A percentile compares a stretch with the other conserved stretches of the same genome.
These are phyloP conservation scores for Passer domesticus DNA, from an alignment of 2,113 vertebrate genomes.

Conservation along the genomic window DNA sequence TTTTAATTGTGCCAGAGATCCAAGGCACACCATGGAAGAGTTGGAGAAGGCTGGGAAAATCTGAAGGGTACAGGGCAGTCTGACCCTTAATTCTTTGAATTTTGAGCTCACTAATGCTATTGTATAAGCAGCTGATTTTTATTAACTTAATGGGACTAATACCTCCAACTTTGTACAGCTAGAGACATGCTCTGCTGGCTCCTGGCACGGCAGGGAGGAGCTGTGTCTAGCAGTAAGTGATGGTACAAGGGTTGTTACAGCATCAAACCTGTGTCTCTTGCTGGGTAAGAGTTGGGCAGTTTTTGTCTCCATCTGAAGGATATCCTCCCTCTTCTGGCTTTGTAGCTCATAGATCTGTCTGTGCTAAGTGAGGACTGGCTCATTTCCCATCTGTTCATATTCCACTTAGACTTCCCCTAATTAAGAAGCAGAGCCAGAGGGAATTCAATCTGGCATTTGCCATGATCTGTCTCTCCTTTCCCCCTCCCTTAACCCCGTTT, in stretches of 20 bases:
- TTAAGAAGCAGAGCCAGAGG: constrained; percentile 35
- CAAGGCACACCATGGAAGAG: neutral
- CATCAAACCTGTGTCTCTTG: neutral
- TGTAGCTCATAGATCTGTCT: neutral
- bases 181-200: neutral
- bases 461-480: neutral
- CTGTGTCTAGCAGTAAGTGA: neutral
- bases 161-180: fast-evolving
- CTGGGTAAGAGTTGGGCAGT: neutral
- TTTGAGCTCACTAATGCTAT: neutral
- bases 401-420: constrained; percentile 34
- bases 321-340: neutral
- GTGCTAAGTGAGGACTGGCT: neutral
- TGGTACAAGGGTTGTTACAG: neutral
- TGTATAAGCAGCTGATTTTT: neutral
- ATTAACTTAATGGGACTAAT: neutral
- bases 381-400: constrained; percentile 46
- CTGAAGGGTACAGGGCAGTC: neutral
- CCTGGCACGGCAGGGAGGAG: neutral
- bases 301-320: neutral
- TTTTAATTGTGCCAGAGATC: neutral
- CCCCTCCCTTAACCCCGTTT: fast-evolving
- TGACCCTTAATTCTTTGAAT: neutral
- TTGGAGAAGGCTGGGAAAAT: neutral
- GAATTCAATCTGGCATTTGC: constrained; percentile 22